Evolutionary conservation across 2,888 invertebrate species (phyloP).

Genomic region (Neelides folsomi): DNA sequence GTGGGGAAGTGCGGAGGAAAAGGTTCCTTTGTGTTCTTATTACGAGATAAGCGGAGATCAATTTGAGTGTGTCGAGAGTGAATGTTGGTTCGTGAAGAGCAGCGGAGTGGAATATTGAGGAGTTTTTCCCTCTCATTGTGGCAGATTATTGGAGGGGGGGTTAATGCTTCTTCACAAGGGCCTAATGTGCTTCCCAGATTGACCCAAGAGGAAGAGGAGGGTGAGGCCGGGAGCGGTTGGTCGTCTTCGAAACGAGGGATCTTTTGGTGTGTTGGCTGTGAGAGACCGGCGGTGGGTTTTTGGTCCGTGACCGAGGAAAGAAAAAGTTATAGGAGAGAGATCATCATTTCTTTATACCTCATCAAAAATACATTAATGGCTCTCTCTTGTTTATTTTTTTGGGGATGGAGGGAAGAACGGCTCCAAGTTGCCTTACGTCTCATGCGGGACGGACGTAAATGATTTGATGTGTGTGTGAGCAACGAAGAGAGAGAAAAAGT

Average conservation of each 20-base stretch:
- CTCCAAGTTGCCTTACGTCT: background rate
- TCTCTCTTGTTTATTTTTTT: constrained; percentile 1
- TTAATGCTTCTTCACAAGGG: background rate
- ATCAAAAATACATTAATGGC: constrained; percentile 35
- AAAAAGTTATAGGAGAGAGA: constrained; percentile 14
- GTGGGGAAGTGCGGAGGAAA: too few species aligned
- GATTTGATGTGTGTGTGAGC: constrained; percentile 14
- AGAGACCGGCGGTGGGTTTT: constrained; percentile 9
- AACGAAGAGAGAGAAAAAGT: constrained; percentile 17
- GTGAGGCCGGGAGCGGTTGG: background rate
- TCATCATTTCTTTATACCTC: constrained; percentile 33
- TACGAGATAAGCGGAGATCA: too few species aligned
- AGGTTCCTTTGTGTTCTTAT: too few species aligned
- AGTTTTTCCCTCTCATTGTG: too few species aligned
- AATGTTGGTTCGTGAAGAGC: too few species aligned
- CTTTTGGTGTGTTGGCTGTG: constrained; percentile 3
- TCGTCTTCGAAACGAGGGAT: constrained; percentile 2
- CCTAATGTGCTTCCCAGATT: background rate
- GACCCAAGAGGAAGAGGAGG: background rate
- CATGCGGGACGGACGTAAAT: constrained; percentile 14
- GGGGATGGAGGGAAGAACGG: background rate
- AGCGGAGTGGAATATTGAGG: too few species aligned
- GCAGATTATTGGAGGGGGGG: too few species aligned
- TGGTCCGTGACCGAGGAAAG: constrained; percentile 24
- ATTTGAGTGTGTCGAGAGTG: too few species aligned